Conservation (phyloP, 2,888 invertebrate genomes). For the Eulithis prunata region DNA sequence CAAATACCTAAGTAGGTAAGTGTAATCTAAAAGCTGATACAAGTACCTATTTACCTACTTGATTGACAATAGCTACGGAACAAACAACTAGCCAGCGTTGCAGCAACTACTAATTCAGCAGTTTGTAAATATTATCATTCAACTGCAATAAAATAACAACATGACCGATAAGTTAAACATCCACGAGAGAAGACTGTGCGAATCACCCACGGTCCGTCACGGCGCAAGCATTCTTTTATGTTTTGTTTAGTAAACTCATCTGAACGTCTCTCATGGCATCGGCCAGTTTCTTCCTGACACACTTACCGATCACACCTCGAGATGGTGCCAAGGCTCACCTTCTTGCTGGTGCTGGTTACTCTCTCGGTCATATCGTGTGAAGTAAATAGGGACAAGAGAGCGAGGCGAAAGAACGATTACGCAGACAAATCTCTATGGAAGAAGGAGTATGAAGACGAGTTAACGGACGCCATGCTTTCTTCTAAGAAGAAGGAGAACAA, state of each 20-base stretch:
- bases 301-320: slow-evolving; percentile 53
- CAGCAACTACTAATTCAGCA: slow-evolving; percentile 8
- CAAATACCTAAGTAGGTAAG: too few species aligned
- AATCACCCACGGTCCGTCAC: slow-evolving; percentile 49
- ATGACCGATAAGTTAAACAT: slow-evolving; percentile 50
- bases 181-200: slow-evolving; percentile 49
- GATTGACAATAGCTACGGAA: too few species aligned
- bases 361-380: slow-evolving; percentile 52
- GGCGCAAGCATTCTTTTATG: slow-evolving; percentile 45
- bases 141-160: slow-evolving; percentile 42
- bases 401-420: slow-evolving; percentile 55
- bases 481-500: slow-evolving; percentile 58
- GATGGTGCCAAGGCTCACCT: slow-evolving; percentile 53
- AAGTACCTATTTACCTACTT: too few species aligned
- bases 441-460: slow-evolving; percentile 73
- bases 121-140: slow-evolving; percentile 50
- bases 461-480: slow-evolving; percentile 67
- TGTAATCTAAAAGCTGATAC: too few species aligned
- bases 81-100: not conserved
- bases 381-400: slow-evolving; percentile 48
- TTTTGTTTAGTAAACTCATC: slow-evolving; percentile 65
- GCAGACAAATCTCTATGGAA: slow-evolving; percentile 69
- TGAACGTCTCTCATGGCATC: slow-evolving; percentile 16
- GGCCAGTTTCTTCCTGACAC: slow-evolving; percentile 53
- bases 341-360: slow-evolving; percentile 48